A percentile compares a stretch with the other conserved stretches of the same genome.
phyloP scores from a whole-genome alignment of 2,113 vertebrate species.

The Scomber scombrus region DNA sequence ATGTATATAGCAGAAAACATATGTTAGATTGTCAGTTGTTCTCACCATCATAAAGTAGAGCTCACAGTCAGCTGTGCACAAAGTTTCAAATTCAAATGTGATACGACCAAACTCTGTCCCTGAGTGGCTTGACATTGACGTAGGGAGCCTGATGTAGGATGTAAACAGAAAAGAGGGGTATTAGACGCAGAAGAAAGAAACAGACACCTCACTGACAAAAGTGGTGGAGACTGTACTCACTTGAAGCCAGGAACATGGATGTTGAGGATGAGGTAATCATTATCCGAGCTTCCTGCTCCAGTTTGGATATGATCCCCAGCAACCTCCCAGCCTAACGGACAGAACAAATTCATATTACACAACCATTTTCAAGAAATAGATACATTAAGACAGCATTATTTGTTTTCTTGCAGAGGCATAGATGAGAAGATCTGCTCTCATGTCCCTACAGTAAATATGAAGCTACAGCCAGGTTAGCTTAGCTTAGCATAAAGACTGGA shows the following conservation, averaged over 20 bases:
- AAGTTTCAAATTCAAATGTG: slow-evolving; percentile 96
- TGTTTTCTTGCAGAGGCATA: too few species aligned
- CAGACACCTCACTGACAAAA: neutral
- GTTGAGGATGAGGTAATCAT: slow-evolving; percentile 97
- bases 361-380: neutral
- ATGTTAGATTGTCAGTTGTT: neutral
- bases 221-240: slow-evolving; percentile 81
- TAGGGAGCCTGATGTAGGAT: slow-evolving; percentile 87
- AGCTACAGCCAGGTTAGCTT: too few species aligned
- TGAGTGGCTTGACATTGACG: slow-evolving; percentile 88
- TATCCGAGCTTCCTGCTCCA: slow-evolving; percentile 94
- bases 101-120: slow-evolving; percentile 92
- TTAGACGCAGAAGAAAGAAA: slow-evolving; percentile 8
- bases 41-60: slow-evolving; percentile 99
- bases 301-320: slow-evolving; percentile 94
- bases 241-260: slow-evolving; percentile 96
- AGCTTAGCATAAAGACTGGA: neutral
- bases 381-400: neutral
- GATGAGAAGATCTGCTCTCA: too few species aligned
- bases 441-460: too few species aligned
- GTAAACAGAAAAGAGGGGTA: neutral
- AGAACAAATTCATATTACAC: neutral
- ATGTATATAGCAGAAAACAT: neutral
- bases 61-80: slow-evolving; percentile 92
- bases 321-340: slow-evolving; percentile 92